Evolutionary conservation across 2,797 vertebrate species (phyloP), one percentile per base, ranked within the genome.

Genomic region (Alcedo atthis): DNA sequence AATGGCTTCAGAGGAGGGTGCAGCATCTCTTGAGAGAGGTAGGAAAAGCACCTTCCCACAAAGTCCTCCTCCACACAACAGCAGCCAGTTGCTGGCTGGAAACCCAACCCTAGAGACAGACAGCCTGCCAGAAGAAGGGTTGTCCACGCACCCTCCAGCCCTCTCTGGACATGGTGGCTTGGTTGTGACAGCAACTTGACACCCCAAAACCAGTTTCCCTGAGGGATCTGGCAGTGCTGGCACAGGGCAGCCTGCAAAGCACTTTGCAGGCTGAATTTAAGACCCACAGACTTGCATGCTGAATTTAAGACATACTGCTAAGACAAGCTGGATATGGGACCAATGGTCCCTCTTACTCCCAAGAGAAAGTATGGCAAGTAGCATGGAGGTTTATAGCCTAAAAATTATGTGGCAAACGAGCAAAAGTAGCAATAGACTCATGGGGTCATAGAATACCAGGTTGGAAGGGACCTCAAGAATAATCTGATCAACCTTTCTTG

Each of bases 221-320:
- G 1, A 0, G 14, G 67, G 18, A 86, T 45, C 67, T 1, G 0
- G 55, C 1, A 10, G 24, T 5, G 7, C 14, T 12, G 2, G 55
- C 21, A 67, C 51, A 55, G 26, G 28, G 35, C 46, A 54, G 33
- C 28, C 61, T 45, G 51, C 49, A 82, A 59, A 79, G 40, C 8
- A 33, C 35, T 57, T 48, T 51, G 37, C 61, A 64, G 81, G 42
- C 10, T 40, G 37, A 40, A 40, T 40, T 40, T 67, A 28, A 83
- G 37, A 45, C 67, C 15, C 18, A 11, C 9, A 35, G 45, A 30
- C 32, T 14, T 9, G 6, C 43, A 45, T 0, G 1, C 66, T 78
- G 53, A 61, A 32, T 57, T 66, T 33, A 69, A 89, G 46, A 16
- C 67, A 78, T 55, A 40, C 48, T 74, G 68, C 49, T 64, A 43